phyloP scores from a whole-genome alignment of 1,140 invertebrate species.

The Pogonognathellus flavescens region DNA sequence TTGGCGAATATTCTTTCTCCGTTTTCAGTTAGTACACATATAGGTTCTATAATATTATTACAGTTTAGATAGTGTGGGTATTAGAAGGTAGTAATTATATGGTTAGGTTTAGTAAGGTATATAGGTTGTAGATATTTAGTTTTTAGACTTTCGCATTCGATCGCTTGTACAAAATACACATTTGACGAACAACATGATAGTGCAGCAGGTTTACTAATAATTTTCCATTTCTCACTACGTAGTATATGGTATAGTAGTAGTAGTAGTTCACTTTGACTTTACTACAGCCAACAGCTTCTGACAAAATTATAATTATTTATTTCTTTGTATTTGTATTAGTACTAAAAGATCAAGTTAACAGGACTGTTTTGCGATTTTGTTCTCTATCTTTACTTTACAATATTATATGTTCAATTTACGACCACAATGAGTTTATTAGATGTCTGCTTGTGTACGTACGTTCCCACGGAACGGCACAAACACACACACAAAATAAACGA shows the following conservation, averaged over 20 bases:
- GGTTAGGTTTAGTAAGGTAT: neutral
- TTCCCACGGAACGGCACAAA: no score
- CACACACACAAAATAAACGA: no score
- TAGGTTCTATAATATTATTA: neutral
- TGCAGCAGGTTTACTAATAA: slow-evolving; percentile 46
- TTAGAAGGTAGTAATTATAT: slow-evolving; percentile 40
- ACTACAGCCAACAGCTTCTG: neutral
- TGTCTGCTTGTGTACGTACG: no score
- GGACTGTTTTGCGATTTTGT: slow-evolving; percentile 30
- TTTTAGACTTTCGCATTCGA: slow-evolving; percentile 48
- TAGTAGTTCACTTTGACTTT: no score
- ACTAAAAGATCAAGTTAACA: slow-evolving; percentile 40
- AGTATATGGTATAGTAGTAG: slow-evolving; percentile 5
- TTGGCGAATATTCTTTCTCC: slow-evolving; percentile 48
- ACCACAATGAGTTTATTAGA: neutral
- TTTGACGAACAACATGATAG: slow-evolving; percentile 50
- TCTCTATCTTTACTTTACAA: neutral
- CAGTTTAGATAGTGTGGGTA: neutral
- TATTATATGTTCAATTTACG: no score
- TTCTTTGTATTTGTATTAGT: slow-evolving; percentile 34
- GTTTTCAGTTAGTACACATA: slow-evolving; percentile 34
- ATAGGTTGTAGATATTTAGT: slow-evolving; percentile 1
- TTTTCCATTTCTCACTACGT: slow-evolving; percentile 17
- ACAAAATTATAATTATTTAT: slow-evolving; percentile 42
- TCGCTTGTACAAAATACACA: slow-evolving; percentile 48